phyloP scores from a whole-genome alignment of 2,888 invertebrate species.

The Anaspis maculata region DNA sequence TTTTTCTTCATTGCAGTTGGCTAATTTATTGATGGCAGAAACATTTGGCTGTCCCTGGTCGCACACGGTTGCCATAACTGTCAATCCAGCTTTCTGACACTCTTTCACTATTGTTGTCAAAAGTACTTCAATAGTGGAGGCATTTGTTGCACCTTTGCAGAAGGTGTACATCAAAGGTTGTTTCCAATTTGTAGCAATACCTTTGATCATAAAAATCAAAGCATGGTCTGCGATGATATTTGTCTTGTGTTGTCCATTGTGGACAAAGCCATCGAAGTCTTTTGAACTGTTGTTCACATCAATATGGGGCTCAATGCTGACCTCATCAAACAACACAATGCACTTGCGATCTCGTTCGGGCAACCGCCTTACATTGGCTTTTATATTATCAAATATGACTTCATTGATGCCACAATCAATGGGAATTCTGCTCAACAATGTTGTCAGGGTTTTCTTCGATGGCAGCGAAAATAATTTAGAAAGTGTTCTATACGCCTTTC shows the following conservation, averaged over 20 bases:
- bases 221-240: conserved; percentile 10
- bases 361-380: conserved; percentile 4
- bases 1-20: not conserved
- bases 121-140: conserved; percentile 1
- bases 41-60: conserved; percentile 6
- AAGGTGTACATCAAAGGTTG: conserved; percentile 9
- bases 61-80: conserved; percentile 6
- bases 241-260: conserved; percentile 7
- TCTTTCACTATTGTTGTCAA: conserved; percentile 3
- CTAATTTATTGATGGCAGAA: conserved; percentile 6
- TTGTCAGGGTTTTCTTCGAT: conserved; percentile 6
- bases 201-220: conserved; percentile 12
- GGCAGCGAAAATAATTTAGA: conserved; percentile 10
- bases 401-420: conserved; percentile 6
- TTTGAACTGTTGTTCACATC: conserved; percentile 2
- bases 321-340: conserved; percentile 10
- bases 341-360: conserved; percentile 3
- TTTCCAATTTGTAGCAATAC: conserved; percentile 9
- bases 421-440: conserved; percentile 5
- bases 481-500: conserved; percentile 3
- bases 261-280: conserved; percentile 7
- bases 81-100: conserved; percentile 5
- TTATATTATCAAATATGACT: conserved; percentile 4
- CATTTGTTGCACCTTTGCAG: conserved; percentile 2
- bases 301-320: conserved; percentile 5